Evolutionary conservation across 2,888 invertebrate genomes (phyloP).

Genomic region (Limnephilus rhombicus): DNA sequence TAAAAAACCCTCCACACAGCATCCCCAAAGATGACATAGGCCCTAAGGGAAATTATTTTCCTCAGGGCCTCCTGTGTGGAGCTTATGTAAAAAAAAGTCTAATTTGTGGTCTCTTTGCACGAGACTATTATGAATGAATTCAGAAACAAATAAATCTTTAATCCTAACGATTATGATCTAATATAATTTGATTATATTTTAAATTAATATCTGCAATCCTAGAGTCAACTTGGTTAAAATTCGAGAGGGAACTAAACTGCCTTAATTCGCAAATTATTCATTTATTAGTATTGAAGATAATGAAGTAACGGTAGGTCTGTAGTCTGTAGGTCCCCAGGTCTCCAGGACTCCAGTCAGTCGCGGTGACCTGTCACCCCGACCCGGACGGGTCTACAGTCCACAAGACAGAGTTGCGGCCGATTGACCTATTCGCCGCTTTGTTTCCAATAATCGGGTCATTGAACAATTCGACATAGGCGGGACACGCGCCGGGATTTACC

Average conservation of each 20-base stretch:
- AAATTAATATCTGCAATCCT: background rate
- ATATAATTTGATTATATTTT: background rate
- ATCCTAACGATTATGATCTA: no score
- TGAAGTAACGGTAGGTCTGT: background rate
- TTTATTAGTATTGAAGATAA: background rate
- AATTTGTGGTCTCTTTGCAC: no score
- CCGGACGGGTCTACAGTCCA: background rate
- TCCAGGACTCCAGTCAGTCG: background rate
- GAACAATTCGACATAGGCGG: constrained; percentile 48
- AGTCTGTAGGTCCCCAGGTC: background rate
- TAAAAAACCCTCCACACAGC: no score
- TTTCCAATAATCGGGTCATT: constrained; percentile 65
- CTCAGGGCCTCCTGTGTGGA: no score
- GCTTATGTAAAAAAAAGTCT: no score
- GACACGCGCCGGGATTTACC: constrained; percentile 39
- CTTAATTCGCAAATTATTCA: background rate
- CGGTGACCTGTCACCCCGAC: background rate
- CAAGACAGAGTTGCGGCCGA: constrained; percentile 53
- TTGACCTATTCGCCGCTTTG: constrained; percentile 65
- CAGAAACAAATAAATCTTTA: no score
- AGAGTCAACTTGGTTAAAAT: background rate
- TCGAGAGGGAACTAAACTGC: background rate
- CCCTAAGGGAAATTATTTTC: no score
- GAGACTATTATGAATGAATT: no score
- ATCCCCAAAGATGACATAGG: no score